Evolutionary conservation across 2,113 vertebrate species (phyloP).

Genomic region (Emydocephalus ijimae): DNA sequence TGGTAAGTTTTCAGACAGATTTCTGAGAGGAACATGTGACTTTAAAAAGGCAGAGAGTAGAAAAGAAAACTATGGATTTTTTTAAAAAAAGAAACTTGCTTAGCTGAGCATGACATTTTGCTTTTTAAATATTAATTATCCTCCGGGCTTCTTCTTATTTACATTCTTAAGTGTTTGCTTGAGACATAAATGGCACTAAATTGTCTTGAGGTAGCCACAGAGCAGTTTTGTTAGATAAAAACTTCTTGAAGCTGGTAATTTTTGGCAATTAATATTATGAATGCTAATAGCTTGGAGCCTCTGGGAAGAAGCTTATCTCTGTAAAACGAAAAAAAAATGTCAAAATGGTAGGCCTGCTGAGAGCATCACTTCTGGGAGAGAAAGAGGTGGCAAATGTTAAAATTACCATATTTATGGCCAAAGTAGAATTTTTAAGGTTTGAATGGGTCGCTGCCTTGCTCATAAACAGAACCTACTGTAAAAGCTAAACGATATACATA

Average conservation of each 20-base stretch:
- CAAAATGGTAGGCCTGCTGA: slow-evolving; percentile 60
- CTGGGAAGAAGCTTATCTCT: slow-evolving; percentile 63
- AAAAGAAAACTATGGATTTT: slow-evolving; percentile 29
- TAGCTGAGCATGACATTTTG: slow-evolving; percentile 63
- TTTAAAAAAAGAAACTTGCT: slow-evolving; percentile 53
- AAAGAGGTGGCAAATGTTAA: slow-evolving; percentile 81
- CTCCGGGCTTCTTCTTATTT: slow-evolving; percentile 66
- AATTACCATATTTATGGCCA: slow-evolving; percentile 85
- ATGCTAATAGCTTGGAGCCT: slow-evolving; percentile 69
- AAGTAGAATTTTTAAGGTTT: slow-evolving; percentile 46
- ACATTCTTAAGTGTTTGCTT: slow-evolving; percentile 68
- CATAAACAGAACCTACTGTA: slow-evolving; percentile 53
- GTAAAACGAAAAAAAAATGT: slow-evolving; percentile 72
- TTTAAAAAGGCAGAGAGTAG: slow-evolving; percentile 28
- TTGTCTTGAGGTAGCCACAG: slow-evolving; percentile 67
- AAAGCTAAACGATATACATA: slow-evolving; percentile 32
- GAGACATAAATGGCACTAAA: slow-evolving; percentile 66
- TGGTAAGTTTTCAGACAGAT: slow-evolving; percentile 53
- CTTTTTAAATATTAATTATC: slow-evolving; percentile 73
- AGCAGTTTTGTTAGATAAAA: slow-evolving; percentile 72
- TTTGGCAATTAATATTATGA: slow-evolving; percentile 77
- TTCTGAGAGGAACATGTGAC: slow-evolving; percentile 49
- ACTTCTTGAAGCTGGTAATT: slow-evolving; percentile 72
- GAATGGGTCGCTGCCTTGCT: slow-evolving; percentile 42
- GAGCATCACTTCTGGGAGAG: slow-evolving; percentile 59